phyloP scores from a whole-genome alignment of 2,888 invertebrate species.

The Dorcus hopei region DNA sequence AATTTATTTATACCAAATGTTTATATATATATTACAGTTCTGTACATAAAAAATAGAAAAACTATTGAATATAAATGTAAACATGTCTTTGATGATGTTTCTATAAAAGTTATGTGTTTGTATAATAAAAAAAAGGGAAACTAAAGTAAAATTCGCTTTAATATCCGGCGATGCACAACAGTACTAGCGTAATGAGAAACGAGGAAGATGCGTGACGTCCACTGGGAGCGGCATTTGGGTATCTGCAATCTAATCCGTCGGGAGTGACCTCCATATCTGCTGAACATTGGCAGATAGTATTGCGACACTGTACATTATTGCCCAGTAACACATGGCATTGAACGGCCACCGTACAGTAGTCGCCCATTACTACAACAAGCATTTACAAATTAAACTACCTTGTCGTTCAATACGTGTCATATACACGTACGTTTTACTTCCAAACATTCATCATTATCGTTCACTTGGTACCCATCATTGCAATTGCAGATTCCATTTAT shows the following conservation, averaged over 20 bases:
- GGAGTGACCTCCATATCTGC: conserved; percentile 6
- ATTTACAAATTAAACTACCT: not conserved
- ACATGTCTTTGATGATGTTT: conserved; percentile 31
- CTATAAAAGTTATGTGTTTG: conserved; percentile 32
- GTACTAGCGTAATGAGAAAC: not conserved
- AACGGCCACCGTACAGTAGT: conserved; percentile 4
- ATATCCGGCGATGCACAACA: too few relatives aligned
- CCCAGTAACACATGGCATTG: conserved; percentile 10
- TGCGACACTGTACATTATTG: conserved; percentile 10
- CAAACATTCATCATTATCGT: too few relatives aligned
- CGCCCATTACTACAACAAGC: conserved; percentile 10
- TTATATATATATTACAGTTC: conserved; percentile 3
- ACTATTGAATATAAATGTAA: conserved; percentile 17
- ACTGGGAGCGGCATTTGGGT: not conserved
- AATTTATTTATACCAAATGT: conserved; percentile 9
- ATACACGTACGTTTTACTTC: not conserved
- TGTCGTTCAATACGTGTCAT: too few relatives aligned
- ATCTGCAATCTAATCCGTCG: conserved; percentile 7
- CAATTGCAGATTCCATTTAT: conserved; percentile 7
- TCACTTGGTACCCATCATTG: not conserved
- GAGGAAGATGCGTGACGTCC: not conserved
- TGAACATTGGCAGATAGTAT: conserved; percentile 17
- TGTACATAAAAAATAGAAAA: conserved; percentile 9
- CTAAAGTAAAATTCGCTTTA: too few relatives aligned
- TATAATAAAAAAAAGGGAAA: conserved; percentile 26